Conservation (phyloP, 2,888 invertebrate genomes). For the Oscheius onirici region DNA sequence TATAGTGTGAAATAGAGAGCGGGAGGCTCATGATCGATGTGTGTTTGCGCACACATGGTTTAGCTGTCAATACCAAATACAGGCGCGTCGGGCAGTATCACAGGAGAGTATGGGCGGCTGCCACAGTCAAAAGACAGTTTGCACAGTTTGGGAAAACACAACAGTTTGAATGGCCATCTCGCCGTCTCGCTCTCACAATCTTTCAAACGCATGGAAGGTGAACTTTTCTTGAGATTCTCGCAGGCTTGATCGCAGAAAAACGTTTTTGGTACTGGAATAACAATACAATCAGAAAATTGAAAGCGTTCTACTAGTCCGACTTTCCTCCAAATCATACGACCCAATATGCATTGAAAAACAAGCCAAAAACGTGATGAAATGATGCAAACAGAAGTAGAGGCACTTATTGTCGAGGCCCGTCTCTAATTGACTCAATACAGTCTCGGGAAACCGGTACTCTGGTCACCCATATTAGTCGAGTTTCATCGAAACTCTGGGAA, state of each 20-base stretch:
- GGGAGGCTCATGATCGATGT: conserved; percentile 16
- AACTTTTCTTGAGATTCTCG: no score
- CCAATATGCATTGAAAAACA: no score
- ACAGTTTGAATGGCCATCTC: not conserved
- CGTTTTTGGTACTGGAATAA: no score
- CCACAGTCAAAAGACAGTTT: conserved; percentile 14
- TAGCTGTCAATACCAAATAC: conserved; percentile 22
- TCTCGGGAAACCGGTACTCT: no score
- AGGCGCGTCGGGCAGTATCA: no score
- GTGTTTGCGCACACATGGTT: conserved; percentile 8
- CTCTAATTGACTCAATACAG: not conserved
- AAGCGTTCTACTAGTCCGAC: no score
- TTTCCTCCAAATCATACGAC: no score
- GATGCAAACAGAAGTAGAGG: not conserved
- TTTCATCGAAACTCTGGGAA: not conserved
- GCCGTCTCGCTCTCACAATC: not conserved
- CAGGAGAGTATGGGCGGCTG: not conserved
- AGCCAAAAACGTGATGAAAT: not conserved
- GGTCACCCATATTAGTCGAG: not conserved
- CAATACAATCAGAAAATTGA: no score
- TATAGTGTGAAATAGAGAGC: not conserved
- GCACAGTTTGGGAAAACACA: conserved; percentile 16
- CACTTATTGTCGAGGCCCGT: not conserved
- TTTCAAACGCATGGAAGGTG: no score
- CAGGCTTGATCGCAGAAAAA: no score